Percentiles rank a stretch among this genome's conserved stretches.
phyloP scores from a whole-genome alignment of 2,797 vertebrate genomes.

The Amphiprion clarkii region DNA sequence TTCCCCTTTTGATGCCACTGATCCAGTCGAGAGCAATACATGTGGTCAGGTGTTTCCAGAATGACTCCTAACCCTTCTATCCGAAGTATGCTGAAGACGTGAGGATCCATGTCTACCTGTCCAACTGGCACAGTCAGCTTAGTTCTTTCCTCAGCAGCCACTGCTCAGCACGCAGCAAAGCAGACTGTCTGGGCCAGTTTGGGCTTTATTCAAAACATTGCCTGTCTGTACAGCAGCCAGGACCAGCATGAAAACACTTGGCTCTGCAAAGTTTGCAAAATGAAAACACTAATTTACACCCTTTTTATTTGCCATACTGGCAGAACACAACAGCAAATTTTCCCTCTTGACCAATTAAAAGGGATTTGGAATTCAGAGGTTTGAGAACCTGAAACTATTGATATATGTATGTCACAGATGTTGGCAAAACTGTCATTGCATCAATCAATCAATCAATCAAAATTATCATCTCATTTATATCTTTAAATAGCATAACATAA shows the following conservation, averaged over 20 bases:
- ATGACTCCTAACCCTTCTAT: background rate
- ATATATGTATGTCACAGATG: background rate
- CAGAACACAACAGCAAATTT: background rate
- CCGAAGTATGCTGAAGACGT: background rate
- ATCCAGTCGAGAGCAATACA: too few relatives aligned
- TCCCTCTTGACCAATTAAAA: slow-evolving; percentile 29
- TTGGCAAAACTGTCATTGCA: background rate
- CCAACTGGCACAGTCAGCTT: background rate
- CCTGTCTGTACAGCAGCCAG: slow-evolving; percentile 3
- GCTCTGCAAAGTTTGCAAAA: slow-evolving; percentile 25
- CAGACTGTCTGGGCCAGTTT: background rate
- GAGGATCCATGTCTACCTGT: background rate
- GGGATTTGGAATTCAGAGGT: slow-evolving; percentile 2
- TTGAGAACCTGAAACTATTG: slow-evolving; percentile 9
- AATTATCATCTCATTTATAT: too few relatives aligned
- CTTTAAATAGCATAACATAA: too few relatives aligned
- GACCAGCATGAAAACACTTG: slow-evolving; percentile 14
- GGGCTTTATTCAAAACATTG: slow-evolving; percentile 18
- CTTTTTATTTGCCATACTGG: background rate
- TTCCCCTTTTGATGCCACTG: too few relatives aligned
- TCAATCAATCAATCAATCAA: too few relatives aligned
- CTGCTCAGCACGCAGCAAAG: slow-evolving; percentile 8
- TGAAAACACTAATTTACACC: slow-evolving; percentile 22
- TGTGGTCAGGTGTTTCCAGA: background rate
- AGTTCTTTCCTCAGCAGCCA: background rate